Evolutionary conservation across 2,797 vertebrate species (phyloP).

Genomic region (Sardinella longiceps): DNA sequence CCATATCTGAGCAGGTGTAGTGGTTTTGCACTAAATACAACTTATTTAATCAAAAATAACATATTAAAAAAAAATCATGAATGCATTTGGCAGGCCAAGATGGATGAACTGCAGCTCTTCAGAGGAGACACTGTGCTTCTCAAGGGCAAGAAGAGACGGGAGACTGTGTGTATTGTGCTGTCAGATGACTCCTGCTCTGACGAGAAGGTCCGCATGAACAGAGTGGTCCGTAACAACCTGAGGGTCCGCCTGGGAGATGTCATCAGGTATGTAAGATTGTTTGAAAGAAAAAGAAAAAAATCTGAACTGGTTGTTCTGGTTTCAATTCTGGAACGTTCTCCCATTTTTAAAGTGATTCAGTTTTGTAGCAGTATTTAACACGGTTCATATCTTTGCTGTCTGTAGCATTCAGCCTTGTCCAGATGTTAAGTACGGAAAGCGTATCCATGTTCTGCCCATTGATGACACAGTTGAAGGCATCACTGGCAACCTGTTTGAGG

Average conservation of each 20-base stretch:
- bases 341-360: too few relatives aligned
- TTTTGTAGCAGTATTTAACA: background rate
- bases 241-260: slow-evolving; percentile 95
- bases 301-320: background rate
- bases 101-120: slow-evolving; percentile 98
- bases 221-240: slow-evolving; percentile 97
- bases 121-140: slow-evolving; percentile 98
- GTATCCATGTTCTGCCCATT: slow-evolving; percentile 95
- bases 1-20: background rate
- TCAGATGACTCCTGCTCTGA: slow-evolving; percentile 98
- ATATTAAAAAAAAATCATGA: too few relatives aligned
- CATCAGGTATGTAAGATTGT: slow-evolving; percentile 81
- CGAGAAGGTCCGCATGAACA: slow-evolving; percentile 99
- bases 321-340: too few relatives aligned
- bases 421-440: slow-evolving; percentile 98
- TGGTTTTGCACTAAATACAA: background rate
- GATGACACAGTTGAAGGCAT: slow-evolving; percentile 99
- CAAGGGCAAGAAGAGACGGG: slow-evolving; percentile 97
- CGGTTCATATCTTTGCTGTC: background rate
- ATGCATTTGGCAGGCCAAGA: slow-evolving; percentile 82
- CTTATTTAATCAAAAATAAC: too few relatives aligned
- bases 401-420: slow-evolving; percentile 96
- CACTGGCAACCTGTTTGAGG: slow-evolving; percentile 97
- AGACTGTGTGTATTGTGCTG: slow-evolving; percentile 97
- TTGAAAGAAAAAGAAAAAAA: background rate